Base-by-base conservation (phyloP, 2,888 invertebrate genomes). In the Andrena bicolor region DNA sequence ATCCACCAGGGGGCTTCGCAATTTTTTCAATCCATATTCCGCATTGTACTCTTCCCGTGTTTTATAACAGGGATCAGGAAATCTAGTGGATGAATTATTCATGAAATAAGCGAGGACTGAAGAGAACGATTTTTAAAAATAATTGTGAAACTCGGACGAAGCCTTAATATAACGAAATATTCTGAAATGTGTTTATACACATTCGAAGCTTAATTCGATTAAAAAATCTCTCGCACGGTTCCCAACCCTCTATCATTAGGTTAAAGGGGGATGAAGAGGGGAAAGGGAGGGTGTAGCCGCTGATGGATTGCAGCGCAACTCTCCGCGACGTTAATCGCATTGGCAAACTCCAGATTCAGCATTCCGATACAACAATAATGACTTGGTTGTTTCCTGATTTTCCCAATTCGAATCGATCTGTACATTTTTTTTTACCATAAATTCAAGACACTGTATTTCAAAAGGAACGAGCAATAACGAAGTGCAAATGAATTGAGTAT, bases 281-380 rank as follows among this genome's bases (percentile, higher is more conserved):
- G 26, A 8, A 58, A 41, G 2, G 30, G 16, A 41, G 2, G 30
- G 16, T 16, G 28, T 8, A 51, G 32, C 28, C 30, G 51, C 66
- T 86, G 80, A 87, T 82, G 71, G 80, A 86, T 84, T 81, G 74
- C 68, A 53, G 20, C 32, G 51, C 63, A 75, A 78, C 68, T 20
- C 64, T n/a, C 23, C n/a, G 65, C 16, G 84, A 80, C 84, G 72
- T 84, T 86, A 83, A 87, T 84, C 80, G 76, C 56, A 69, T 74
- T 75, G 63, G 76, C 48, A 13, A 6, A 35, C 65, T 73, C 53
- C 41, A 51, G 65, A 20, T 70, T 53, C 48, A 51, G 61, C 26
- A 28, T 28, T 56, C 41, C 28, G 20, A 64, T 63, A 48, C 49
- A 60, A 70, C 70, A 79, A 71, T 32, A 61, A 80, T 60, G 26